Base-by-base conservation (phyloP, 2,113 vertebrate species). In the Ptilonorhynchus violaceus region DNA sequence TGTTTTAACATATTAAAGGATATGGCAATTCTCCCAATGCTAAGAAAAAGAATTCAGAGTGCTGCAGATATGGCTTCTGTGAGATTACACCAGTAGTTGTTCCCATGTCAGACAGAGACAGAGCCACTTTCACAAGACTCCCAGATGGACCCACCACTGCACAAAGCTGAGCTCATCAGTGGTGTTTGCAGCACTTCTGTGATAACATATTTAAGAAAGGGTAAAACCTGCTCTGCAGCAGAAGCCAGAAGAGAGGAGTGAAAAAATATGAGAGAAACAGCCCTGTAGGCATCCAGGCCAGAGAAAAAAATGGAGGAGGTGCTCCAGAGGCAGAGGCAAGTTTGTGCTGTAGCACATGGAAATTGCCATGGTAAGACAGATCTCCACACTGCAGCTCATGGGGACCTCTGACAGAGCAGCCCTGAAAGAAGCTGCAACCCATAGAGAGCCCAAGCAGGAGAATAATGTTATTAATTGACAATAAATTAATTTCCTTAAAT, bases 141-240 rank as follows among this genome's bases (percentile, higher is more conserved):
- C 20, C 42, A 47, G 25, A 44, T 1, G 6, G 18, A 59, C 19
- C 5, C 0, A 0, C 4, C 4, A 4, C 13, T 37, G 13, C 12
- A 21, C 10, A 73, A 73, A 92, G 7, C 22, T 46, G 44, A 80
- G 16, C 11, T 60, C 11, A 35, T 23, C 2, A 1, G 16, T 77
- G 69, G 58, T 1, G 1, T 24, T 55, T 7, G 6, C 41, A 35
- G 3, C 24, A 89, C 6, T 49, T 84, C 44, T 37, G 18, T 68
- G 53, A 44, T 21, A 72, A 46, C 4, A 9, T 66, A 37, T n/a
- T 81, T 60, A 52, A 55, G 39, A 77, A 90, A 64, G 15, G 3
- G 11, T 74, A 64, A 60, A 85, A 56, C 41, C 9, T 85, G 47
- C 17, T 76, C 31, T 42, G 35, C 37, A 89, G 41, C 17, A 62